Conservation (phyloP, 1,140 invertebrate species). For the Apis florea region DNA sequence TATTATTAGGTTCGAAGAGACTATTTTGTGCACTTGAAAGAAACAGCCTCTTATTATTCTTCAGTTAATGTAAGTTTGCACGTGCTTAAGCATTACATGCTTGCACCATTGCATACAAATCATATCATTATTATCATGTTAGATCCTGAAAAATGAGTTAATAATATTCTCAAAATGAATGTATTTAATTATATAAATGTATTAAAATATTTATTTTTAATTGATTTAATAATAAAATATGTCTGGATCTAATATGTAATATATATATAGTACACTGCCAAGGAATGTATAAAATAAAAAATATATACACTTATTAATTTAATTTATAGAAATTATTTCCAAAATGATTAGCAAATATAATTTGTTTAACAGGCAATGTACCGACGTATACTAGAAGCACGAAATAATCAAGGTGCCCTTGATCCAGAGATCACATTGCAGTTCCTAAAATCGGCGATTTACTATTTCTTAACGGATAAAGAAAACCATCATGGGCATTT, state of each 20-base stretch:
- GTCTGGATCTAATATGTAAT: slow-evolving; percentile 6
- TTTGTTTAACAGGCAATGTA: slow-evolving; percentile 87
- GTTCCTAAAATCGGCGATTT: slow-evolving; percentile 94
- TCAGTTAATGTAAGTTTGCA: slow-evolving; percentile 66
- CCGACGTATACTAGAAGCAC: slow-evolving; percentile 87
- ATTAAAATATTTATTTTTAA: neutral
- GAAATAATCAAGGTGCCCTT: slow-evolving; percentile 84
- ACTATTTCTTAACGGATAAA: slow-evolving; percentile 93
- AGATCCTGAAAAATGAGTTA: neutral
- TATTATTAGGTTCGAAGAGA: slow-evolving; percentile 53
- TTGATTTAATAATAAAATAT: neutral
- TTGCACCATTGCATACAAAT: slow-evolving; percentile 34
- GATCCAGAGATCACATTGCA: slow-evolving; percentile 93
- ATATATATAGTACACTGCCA: neutral
- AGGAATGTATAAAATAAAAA: slow-evolving; percentile 2
- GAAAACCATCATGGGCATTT: slow-evolving; percentile 92
- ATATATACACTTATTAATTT: neutral
- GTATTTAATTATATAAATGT: neutral
- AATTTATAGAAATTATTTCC: neutral
- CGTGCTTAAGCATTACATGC: slow-evolving; percentile 59
- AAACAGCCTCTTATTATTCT: slow-evolving; percentile 75
- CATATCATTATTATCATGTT: slow-evolving; percentile 4
- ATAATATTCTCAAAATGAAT: neutral
- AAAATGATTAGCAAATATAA: slow-evolving; percentile 24
- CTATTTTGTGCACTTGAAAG: slow-evolving; percentile 68